Evolutionary conservation across 2,888 invertebrate species (phyloP).

Genomic region (Arrhopalites spinosus): DNA sequence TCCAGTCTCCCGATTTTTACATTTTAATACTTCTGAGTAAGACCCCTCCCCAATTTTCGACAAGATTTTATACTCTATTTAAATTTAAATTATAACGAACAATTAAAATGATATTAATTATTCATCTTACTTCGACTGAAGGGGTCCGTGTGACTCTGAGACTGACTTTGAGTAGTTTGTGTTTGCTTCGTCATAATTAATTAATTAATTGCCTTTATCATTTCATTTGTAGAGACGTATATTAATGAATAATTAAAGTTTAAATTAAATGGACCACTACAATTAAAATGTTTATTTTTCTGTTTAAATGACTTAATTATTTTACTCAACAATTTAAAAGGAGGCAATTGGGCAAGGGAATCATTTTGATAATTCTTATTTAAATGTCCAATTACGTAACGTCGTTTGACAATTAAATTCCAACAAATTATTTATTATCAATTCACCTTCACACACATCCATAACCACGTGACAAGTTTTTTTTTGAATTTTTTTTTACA

Average conservation of each 20-base stretch:
- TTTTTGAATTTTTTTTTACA: too few species aligned
- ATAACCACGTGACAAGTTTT: too few species aligned
- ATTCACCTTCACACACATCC: too few species aligned
- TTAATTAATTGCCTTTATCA: neutral
- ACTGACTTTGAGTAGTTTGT: slow-evolving; percentile 7
- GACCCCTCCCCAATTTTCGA: slow-evolving; percentile 73
- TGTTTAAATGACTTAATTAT: neutral
- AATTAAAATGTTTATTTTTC: neutral
- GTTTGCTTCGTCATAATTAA: slow-evolving; percentile 11
- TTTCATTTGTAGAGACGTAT: neutral
- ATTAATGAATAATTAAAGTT: too few species aligned
- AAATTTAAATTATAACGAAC: neutral
- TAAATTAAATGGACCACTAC: too few species aligned
- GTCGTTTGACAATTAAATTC: too few species aligned
- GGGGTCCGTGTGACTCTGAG: slow-evolving; percentile 39
- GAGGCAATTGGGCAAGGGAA: too few species aligned
- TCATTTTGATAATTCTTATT: too few species aligned
- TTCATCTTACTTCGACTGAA: slow-evolving; percentile 41
- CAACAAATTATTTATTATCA: too few species aligned
- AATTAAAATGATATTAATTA: neutral
- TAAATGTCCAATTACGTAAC: too few species aligned
- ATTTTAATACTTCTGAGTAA: slow-evolving; percentile 72
- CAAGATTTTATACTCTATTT: slow-evolving; percentile 67
- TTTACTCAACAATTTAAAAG: slow-evolving; percentile 12
- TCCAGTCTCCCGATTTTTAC: slow-evolving; percentile 66